Evolutionary conservation across 2,113 vertebrate genomes (phyloP).

Genomic region (Zosterops borbonicus): DNA sequence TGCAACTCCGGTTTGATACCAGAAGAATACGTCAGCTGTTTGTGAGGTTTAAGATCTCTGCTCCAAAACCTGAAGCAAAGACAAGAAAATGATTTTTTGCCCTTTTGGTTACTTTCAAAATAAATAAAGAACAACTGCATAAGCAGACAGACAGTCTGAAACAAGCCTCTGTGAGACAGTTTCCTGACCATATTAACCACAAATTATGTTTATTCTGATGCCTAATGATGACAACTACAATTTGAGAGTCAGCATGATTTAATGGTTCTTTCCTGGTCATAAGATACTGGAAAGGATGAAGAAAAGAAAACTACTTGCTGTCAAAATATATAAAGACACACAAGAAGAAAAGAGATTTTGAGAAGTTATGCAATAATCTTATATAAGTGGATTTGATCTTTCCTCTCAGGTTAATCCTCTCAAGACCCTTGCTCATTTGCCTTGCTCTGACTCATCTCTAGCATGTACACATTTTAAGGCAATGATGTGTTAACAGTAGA

Average conservation of each 20-base stretch:
- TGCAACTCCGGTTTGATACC: neutral
- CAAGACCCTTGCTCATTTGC: conserved; percentile 11
- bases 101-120: neutral
- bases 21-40: neutral
- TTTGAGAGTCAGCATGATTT: neutral
- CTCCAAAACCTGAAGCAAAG: neutral
- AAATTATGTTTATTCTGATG: neutral
- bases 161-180: neutral
- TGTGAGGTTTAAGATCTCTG: neutral
- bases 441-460: conserved; percentile 31
- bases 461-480: conserved; percentile 4
- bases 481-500: neutral
- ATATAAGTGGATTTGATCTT: conserved; percentile 41
- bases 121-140: neutral
- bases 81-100: neutral
- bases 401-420: conserved; percentile 45
- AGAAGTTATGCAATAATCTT: conserved; percentile 53
- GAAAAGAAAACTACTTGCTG: conserved; percentile 1
- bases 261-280: neutral
- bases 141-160: neutral
- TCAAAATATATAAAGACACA: conserved; percentile 3
- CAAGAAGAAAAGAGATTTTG: conserved; percentile 17
- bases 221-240: neutral
- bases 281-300: neutral
- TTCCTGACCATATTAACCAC: neutral